Percentiles rank a stretch among this genome's conserved stretches.
Conservation (phyloP, 2,113 vertebrate genomes). For the Colossoma macropomum region DNA sequence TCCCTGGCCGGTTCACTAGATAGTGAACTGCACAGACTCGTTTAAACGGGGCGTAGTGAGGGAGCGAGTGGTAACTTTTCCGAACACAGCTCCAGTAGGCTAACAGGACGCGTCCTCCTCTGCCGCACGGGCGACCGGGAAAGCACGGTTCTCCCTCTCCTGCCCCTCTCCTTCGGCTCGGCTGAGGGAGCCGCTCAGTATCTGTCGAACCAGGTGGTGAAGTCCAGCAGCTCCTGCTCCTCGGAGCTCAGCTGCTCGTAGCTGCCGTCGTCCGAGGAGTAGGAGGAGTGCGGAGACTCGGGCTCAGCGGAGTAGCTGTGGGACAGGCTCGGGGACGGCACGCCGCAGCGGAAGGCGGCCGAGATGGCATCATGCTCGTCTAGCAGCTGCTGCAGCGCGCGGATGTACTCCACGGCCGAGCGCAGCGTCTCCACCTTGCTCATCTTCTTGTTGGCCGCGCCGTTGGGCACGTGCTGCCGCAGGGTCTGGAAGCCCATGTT, state of each 20-base stretch:
- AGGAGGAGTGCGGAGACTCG: slow-evolving; percentile 86
- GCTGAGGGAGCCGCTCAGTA: slow-evolving; percentile 70
- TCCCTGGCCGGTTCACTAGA: not conserved
- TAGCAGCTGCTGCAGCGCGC: slow-evolving; percentile 89
- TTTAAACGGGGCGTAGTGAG: not conserved
- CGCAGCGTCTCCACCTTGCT: slow-evolving; percentile 97
- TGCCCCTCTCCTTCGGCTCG: not conserved
- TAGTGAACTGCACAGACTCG: not conserved
- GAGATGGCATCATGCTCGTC: slow-evolving; percentile 89
- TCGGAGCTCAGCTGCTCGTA: slow-evolving; percentile 89
- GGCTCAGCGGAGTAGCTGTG: slow-evolving; percentile 76
- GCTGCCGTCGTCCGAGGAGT: slow-evolving; percentile 88
- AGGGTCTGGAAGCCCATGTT: slow-evolving; percentile 97
- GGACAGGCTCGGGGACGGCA: slow-evolving; percentile 77
- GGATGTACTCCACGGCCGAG: slow-evolving; percentile 95
- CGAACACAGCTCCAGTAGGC: not conserved
- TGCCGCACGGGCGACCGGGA: no score
- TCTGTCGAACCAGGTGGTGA: slow-evolving; percentile 91
- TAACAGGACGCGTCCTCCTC: not conserved
- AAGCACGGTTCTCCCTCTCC: not conserved
- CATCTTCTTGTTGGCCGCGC: slow-evolving; percentile 95
- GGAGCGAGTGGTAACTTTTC: not conserved
- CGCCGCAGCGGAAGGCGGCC: slow-evolving; percentile 83
- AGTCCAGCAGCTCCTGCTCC: slow-evolving; percentile 89
- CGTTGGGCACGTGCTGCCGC: slow-evolving; percentile 93